Base-by-base conservation (phyloP, 2,113 vertebrate species). In the Oceanodroma tethys region DNA sequence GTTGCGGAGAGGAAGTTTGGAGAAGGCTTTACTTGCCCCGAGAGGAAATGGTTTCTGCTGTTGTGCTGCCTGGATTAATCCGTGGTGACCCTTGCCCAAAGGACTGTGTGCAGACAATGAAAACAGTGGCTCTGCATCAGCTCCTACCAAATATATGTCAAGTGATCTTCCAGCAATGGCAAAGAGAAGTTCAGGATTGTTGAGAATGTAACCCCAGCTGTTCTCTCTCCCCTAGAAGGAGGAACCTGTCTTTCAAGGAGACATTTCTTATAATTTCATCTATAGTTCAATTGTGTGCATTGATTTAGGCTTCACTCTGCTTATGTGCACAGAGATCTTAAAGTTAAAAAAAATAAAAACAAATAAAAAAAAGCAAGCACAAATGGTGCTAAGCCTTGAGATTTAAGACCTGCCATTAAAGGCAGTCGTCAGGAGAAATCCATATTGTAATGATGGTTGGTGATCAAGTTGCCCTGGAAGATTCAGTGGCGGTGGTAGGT, bases 391-490 rank as follows among this genome's bases (percentile, higher is more conserved):
- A 45, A 71, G 18, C 23, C 11, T 42, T 59, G 16, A 59, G 60
- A 40, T 68, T 65, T 68, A 36, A 58, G 73, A 23, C 26, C 16
- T 83, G 11, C 36, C 20, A 10, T 21, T 52, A 42, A 55, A 78
- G 38, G 53, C n/a, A 87, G 52, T 14, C 19, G 47, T 71, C 38
- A 27, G 68, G 45, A 86, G 85, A 62, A 48, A 48, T 50, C 73
- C 7, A 1, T 58, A 1, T 14, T 13, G 34, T 72, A 38, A 15
- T 0, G 1, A 63, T 43, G 67, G 34, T 1, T 60, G 36, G n/a
- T 80, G 78, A 22, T 38, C 27, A 40, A 21, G 16, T 34, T 62
- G 20, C 56, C 63, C 55, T 72, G 53, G 65, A 63, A 16, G 23
- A 15, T 38, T 65, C 32, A 32, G 2, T 15, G 3, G 50, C 8